These are phyloP conservation scores for Cephus rjabovi DNA, from an alignment of 2,888 invertebrate genomes.

Conservation along the genomic window DNA sequence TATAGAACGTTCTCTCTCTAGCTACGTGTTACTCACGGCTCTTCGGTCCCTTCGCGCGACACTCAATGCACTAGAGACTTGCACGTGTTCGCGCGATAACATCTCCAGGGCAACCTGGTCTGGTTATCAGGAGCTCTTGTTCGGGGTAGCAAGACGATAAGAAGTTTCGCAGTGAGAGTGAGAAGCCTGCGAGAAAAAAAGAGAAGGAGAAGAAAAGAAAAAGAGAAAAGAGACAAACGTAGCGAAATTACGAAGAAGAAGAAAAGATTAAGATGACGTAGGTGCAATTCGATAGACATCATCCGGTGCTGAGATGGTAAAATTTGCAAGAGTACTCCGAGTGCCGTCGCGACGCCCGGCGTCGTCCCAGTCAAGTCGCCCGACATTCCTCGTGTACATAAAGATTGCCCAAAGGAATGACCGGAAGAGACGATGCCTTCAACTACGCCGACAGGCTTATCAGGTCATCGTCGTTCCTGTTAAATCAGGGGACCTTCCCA, in stretches of 20 bases:
- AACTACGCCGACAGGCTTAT: background rate
- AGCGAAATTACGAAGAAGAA: constrained; percentile 23
- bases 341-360: background rate
- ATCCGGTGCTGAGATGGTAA: background rate
- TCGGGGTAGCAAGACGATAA: no score
- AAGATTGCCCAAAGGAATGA: background rate
- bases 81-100: constrained; percentile 49
- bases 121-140: no score
- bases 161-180: no score
- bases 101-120: constrained; percentile 22
- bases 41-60: constrained; percentile 1
- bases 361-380: no score
- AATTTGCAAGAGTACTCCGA: background rate
- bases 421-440: background rate
- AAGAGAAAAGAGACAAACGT: constrained; percentile 1
- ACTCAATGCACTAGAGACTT: constrained; percentile 46
- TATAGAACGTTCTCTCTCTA: background rate
- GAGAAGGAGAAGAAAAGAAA: background rate
- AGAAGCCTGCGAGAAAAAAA: background rate
- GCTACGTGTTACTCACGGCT: no score
- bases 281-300: background rate
- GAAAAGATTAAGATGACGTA: constrained; percentile 27
- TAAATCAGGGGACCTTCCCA: constrained; percentile 7
- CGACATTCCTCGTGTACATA: background rate
- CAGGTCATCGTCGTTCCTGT: background rate